Percentiles rank a stretch among this genome's conserved stretches.
phyloP scores from a whole-genome alignment of 2,888 invertebrate species.

The Blastobasis lacticolella region DNA sequence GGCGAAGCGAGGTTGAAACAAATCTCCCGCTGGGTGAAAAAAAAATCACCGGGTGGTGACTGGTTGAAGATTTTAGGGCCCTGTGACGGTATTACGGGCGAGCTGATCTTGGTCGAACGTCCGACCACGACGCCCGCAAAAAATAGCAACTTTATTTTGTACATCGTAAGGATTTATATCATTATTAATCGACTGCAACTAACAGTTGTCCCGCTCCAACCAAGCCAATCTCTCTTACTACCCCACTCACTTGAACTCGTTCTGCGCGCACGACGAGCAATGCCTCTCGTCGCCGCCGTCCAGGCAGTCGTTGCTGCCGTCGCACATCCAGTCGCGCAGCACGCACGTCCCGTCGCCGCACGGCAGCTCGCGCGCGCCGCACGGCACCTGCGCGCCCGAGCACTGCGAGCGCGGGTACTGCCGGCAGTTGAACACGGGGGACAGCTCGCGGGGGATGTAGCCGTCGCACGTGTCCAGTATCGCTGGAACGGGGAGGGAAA shows the following conservation, averaged over 20 bases:
- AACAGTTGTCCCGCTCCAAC: too few species aligned
- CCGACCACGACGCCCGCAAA: too few species aligned
- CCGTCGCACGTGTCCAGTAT: slow-evolving; percentile 77
- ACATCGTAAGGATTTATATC: too few species aligned
- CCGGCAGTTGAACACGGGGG: slow-evolving; percentile 74
- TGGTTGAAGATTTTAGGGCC: too few species aligned
- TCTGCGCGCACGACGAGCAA: slow-evolving; percentile 52
- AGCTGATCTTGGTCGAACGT: too few species aligned
- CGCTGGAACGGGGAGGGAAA: slow-evolving; percentile 58
- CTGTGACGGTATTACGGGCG: too few species aligned
- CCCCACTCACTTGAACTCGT: slow-evolving; percentile 48
- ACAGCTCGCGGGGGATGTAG: slow-evolving; percentile 71
- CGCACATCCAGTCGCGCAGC: slow-evolving; percentile 77
- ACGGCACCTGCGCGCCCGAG: slow-evolving; percentile 60
- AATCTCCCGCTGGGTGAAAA: too few species aligned
- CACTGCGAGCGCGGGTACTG: slow-evolving; percentile 76
- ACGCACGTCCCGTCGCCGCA: slow-evolving; percentile 76
- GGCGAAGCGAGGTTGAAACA: too few species aligned
- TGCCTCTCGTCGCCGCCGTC: slow-evolving; percentile 76
- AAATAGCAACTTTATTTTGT: too few species aligned
- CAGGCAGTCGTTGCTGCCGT: slow-evolving; percentile 75
- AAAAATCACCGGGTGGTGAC: too few species aligned
- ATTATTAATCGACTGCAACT: too few species aligned
- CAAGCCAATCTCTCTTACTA: too few species aligned
- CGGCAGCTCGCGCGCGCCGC: slow-evolving; percentile 69